These are phyloP conservation scores for Melopsittacus undulatus DNA, from an alignment of 2,797 vertebrate species.

Conservation along the genomic window DNA sequence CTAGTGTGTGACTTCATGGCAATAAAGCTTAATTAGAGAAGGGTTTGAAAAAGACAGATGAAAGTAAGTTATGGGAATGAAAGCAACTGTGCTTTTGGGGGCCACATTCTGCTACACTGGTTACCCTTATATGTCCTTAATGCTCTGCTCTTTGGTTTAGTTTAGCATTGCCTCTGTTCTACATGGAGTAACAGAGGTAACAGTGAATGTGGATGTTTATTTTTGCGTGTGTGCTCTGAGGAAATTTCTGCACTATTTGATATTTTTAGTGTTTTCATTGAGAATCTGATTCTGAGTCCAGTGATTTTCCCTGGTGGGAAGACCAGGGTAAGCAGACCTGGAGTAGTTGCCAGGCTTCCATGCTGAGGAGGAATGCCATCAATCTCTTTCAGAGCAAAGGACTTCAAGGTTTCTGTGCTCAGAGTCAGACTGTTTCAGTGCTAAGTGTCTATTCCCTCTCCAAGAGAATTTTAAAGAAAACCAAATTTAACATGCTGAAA, in stretches of 20 bases:
- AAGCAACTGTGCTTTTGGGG: slow-evolving; percentile 14
- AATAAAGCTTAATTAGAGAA: slow-evolving; percentile 53
- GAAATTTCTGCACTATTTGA: not conserved
- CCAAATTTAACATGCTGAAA: not conserved
- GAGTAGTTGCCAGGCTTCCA: not conserved
- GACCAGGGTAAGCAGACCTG: not conserved
- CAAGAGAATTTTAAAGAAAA: not conserved
- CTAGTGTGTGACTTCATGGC: slow-evolving; percentile 43
- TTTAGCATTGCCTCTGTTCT: not conserved
- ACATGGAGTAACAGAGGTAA: not conserved
- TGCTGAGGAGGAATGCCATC: not conserved
- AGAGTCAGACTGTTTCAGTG: not conserved
- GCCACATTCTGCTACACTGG: not conserved
- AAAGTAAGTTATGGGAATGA: slow-evolving; percentile 43
- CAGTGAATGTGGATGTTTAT: not conserved
- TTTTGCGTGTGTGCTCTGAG: not conserved
- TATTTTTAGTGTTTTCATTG: not conserved
- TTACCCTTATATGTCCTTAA: not conserved
- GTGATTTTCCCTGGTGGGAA: not conserved
- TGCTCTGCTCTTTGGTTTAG: rapidly evolving
- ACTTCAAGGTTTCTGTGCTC: not conserved
- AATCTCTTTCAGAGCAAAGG: not conserved
- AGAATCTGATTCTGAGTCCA: slow-evolving; percentile 2
- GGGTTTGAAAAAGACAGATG: slow-evolving; percentile 37
- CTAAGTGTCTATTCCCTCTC: not conserved